Conservation (phyloP, 2,113 vertebrate species). For the Clupea harengus region DNA sequence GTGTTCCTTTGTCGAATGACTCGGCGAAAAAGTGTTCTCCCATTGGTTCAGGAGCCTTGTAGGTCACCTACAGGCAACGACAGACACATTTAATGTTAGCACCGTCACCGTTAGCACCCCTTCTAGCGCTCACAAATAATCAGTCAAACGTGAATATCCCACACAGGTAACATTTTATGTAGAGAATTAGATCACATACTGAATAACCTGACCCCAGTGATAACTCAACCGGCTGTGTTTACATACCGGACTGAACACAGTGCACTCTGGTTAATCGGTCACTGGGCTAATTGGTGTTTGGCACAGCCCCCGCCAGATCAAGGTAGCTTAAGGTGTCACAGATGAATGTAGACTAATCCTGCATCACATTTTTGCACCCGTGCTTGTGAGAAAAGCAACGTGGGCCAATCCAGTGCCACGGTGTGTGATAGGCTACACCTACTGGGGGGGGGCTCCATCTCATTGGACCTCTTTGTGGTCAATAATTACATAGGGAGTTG, state of each 20-base stretch:
- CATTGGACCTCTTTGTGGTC: neutral
- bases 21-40: slow-evolving; percentile 91
- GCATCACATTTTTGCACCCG: neutral
- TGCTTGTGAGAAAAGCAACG: neutral
- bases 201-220: neutral
- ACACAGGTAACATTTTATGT: neutral
- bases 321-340: neutral
- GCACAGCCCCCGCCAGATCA: neutral
- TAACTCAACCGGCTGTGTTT: neutral
- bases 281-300: neutral
- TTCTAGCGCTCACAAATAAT: neutral
- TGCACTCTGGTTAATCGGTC: neutral
- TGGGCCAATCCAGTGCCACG: neutral
- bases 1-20: slow-evolving; percentile 90
- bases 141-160: too few species aligned
- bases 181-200: neutral
- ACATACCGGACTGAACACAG: neutral
- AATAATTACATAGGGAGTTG: neutral
- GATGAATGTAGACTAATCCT: neutral
- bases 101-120: neutral
- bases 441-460: neutral
- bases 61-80: slow-evolving; percentile 79
- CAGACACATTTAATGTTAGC: neutral
- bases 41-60: slow-evolving; percentile 88
- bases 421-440: neutral